Evolutionary conservation across 35 echinoderm and acorn worm genomes (phyloP).

Genomic region (Patiria miniata): DNA sequence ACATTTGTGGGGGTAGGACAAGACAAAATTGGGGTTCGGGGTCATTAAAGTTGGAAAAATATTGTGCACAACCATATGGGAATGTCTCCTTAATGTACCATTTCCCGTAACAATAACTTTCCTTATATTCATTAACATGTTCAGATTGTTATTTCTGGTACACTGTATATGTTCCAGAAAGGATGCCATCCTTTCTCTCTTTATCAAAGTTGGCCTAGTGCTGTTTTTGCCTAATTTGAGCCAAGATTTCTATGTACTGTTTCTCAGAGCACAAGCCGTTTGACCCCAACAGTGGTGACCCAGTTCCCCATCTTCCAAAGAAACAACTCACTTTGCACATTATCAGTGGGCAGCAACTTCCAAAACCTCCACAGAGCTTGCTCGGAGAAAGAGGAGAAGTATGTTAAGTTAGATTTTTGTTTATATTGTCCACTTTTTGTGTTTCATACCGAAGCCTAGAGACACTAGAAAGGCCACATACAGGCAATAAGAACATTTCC

Average conservation of each 20-base stretch:
- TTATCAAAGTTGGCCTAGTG: not conserved
- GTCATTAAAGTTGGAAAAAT: too few species aligned
- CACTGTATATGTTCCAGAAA: too few species aligned
- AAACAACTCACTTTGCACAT: constrained; percentile 83
- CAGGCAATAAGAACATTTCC: too few species aligned
- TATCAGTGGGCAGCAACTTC: constrained; percentile 93
- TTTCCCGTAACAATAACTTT: too few species aligned
- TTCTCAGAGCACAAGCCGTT: constrained; percentile 62
- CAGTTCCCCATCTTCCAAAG: constrained; percentile 56
- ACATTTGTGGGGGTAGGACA: too few species aligned
- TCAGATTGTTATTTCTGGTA: too few species aligned
- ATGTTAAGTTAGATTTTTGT: not conserved
- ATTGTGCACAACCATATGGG: too few species aligned
- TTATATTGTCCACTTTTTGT: not conserved
- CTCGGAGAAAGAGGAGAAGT: constrained; percentile 97
- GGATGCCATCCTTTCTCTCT: constrained; percentile 5
- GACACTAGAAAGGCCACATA: too few species aligned
- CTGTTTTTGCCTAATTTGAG: not conserved
- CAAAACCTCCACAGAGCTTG: constrained; percentile 95
- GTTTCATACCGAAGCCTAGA: too few species aligned
- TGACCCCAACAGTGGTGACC: constrained; percentile 72
- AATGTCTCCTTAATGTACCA: too few species aligned
- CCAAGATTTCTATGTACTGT: constrained; percentile 5
- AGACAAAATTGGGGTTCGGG: too few species aligned
- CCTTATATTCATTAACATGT: too few species aligned